Evolutionary conservation across 2,888 invertebrate species (phyloP), one percentile per base, ranked within the genome.

Genomic region (Clepsis dumicolana): DNA sequence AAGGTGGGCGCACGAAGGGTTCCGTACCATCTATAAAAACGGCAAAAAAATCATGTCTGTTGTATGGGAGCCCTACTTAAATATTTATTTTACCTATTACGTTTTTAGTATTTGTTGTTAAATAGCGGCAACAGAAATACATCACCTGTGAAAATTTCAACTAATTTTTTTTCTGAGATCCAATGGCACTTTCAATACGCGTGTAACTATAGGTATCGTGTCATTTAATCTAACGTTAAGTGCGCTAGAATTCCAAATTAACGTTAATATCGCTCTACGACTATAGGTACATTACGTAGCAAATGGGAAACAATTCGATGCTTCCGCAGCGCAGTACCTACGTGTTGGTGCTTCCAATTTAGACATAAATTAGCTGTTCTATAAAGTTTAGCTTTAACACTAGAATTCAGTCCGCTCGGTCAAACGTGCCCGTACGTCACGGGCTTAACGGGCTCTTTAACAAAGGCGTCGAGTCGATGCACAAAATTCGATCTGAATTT

Each of bases 361-460:
- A 25, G 27, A 56, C 50, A 62, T 50, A 67, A 63, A 63, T 67
- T 63, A 63, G 62, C 50, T 29, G 67, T 35, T 61, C 54, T 44
- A 44, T 10, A 25, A 18, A 44, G 44, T 44, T 18, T 18, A 18
- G 44, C 44, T 44, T 44, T 18, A 7, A 16, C 44, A 38, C 21
- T 41, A 59, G 41, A 25, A 16, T 25, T 41, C 7, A 41, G 59
- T 16, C 35, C 35, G 35, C 18, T 54, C n/a, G 57, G 14, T 38
- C 38, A 41, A 41, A 59, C 25, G 41, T 38, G 35, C 18, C 56
- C 29, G 35, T 56, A 56, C n/a, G 24, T 56, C 21, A 35, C 35
- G 35, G 52, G 35, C 24, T 56, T 56, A 56, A 56, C 21, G 5
- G 35, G 56, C 14, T 21, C 8, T n/a, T 18, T 32, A 32, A 32